A percentile compares a stretch with the other conserved stretches of the same genome.
phyloP scores from a whole-genome alignment of 2,888 invertebrate genomes.

The Octodonta nipae region DNA sequence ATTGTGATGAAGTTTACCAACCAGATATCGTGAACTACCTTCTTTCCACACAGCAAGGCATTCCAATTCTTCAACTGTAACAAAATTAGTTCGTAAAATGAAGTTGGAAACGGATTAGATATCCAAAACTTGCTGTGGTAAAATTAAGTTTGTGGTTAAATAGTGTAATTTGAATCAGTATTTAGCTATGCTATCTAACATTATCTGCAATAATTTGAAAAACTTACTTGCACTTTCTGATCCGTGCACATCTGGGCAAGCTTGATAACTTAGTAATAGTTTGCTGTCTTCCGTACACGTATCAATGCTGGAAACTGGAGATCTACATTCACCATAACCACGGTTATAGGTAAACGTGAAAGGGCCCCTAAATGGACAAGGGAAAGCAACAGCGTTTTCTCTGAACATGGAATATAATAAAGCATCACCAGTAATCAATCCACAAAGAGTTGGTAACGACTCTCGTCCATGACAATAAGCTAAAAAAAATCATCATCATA shows the following conservation, averaged over 20 bases:
- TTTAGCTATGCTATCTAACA: too few species aligned
- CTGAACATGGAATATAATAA: constrained; percentile 80
- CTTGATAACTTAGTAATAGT: constrained; percentile 80
- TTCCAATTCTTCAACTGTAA: constrained; percentile 77
- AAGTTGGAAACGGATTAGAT: too few species aligned
- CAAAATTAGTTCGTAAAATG: too few species aligned
- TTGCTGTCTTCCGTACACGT: constrained; percentile 87
- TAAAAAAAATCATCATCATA: constrained; percentile 34
- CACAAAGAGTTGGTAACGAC: constrained; percentile 66
- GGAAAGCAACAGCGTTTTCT: constrained; percentile 73
- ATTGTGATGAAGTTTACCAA: constrained; percentile 78
- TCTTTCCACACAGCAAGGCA: constrained; percentile 90
- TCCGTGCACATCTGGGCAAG: constrained; percentile 81
- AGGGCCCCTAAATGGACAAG: constrained; percentile 78
- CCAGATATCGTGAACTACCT: constrained; percentile 79
- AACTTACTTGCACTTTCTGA: constrained; percentile 77
- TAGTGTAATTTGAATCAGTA: too few species aligned
- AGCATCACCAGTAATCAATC: constrained; percentile 79
- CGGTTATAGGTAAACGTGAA: constrained; percentile 88
- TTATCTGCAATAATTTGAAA: too few species aligned
- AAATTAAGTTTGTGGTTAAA: too few species aligned
- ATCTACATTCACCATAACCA: constrained; percentile 78
- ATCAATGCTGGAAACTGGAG: constrained; percentile 82
- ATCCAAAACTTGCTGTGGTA: too few species aligned
- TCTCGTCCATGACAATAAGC: constrained; percentile 64